These are phyloP conservation scores for Xestoiulus laeticollis DNA, from an alignment of 2,888 invertebrate species.

Conservation along the genomic window DNA sequence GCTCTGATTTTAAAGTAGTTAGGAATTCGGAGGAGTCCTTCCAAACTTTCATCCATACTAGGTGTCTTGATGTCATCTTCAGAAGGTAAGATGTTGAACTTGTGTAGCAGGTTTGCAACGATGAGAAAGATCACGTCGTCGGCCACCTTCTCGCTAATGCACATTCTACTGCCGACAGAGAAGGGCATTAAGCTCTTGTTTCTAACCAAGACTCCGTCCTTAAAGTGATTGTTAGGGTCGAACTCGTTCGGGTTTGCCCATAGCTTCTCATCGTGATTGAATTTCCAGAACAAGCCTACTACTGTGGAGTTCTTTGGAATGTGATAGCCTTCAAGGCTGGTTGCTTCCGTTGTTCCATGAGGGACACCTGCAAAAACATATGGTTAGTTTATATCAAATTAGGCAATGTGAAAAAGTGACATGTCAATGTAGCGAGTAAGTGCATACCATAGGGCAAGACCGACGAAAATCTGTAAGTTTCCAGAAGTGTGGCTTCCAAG, in stretches of 20 bases:
- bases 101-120: background rate
- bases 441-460: constrained; percentile 75
- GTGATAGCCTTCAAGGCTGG: constrained; percentile 70
- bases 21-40: background rate
- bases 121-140: background rate
- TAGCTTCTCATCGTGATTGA: constrained; percentile 75
- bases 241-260: constrained; percentile 74
- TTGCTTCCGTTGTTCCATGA: constrained; percentile 65
- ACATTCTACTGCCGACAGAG: background rate
- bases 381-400: background rate
- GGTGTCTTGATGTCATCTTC: background rate
- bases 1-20: background rate
- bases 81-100: background rate
- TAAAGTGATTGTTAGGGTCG: constrained; percentile 73
- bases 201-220: constrained; percentile 72
- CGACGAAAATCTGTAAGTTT: constrained; percentile 80
- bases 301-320: constrained; percentile 78
- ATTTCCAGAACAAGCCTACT: constrained; percentile 80
- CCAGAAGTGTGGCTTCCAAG: constrained; percentile 78
- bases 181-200: constrained; percentile 69
- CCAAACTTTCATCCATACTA: background rate
- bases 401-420: background rate
- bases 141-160: background rate
- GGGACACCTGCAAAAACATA: constrained; percentile 69
- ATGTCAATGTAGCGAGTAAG: background rate